These are phyloP conservation scores for Trogon surrucura DNA, from an alignment of 2,113 vertebrate species.

Conservation along the genomic window DNA sequence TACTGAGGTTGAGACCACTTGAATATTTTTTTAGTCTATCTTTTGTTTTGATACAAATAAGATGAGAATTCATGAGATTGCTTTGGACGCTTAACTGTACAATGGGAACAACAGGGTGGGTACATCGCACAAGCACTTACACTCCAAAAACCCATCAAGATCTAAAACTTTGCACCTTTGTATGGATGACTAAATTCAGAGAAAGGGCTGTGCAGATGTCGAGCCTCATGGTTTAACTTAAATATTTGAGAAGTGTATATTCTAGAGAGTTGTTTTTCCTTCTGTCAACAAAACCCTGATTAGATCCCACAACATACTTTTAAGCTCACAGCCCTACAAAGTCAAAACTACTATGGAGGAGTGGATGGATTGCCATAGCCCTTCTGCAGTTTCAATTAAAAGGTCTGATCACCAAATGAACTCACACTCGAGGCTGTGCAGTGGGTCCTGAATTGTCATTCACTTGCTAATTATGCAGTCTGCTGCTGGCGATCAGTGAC, in stretches of 20 bases:
- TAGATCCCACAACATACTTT: neutral
- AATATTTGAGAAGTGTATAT: neutral
- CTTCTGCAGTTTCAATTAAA: neutral
- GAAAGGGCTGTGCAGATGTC: neutral
- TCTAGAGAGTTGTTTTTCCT: neutral
- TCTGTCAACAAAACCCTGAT: neutral
- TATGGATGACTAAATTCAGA: neutral
- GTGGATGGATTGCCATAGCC: neutral
- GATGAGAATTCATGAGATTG: neutral
- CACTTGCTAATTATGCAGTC: slow-evolving; percentile 25
- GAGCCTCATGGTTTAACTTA: neutral
- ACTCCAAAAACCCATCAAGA: neutral
- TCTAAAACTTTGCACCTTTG: neutral
- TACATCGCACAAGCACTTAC: neutral
- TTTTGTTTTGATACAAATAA: neutral
- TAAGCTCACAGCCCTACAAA: neutral
- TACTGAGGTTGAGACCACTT: neutral
- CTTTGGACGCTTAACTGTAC: neutral
- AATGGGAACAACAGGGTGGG: fast-evolving
- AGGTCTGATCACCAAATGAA: neutral
- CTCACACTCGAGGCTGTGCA: neutral
- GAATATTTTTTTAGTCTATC: neutral
- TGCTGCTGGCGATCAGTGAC: slow-evolving; percentile 23
- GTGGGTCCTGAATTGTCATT: slow-evolving; percentile 3
- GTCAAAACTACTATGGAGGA: neutral